Conservation (phyloP, 2,888 invertebrate species). For the Pseudococcus jackbeardsleyi region DNA sequence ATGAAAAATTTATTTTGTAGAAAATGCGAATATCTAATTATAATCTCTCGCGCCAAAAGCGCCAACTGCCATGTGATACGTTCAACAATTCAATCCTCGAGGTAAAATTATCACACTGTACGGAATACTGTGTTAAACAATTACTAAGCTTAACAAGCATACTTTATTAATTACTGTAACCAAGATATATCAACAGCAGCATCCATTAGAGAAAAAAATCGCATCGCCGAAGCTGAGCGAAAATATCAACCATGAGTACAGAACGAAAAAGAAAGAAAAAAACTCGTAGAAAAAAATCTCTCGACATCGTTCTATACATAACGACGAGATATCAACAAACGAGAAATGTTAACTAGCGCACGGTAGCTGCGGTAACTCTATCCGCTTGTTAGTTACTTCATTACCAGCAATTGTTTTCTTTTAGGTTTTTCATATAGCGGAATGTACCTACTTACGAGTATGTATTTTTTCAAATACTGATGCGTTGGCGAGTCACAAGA, state of each 20-base stretch:
- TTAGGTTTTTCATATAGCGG: slow-evolving; percentile 3
- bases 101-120: slow-evolving; percentile 9
- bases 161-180: slow-evolving; percentile 30
- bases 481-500: slow-evolving; percentile 17
- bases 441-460: neutral
- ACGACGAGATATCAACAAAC: slow-evolving; percentile 30
- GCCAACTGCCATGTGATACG: neutral
- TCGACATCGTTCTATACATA: neutral
- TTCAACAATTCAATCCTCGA: neutral
- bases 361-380: slow-evolving; percentile 59
- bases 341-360: slow-evolving; percentile 52
- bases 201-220: slow-evolving; percentile 22
- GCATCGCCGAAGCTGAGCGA: neutral
- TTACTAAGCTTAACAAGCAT: slow-evolving; percentile 24
- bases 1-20: neutral
- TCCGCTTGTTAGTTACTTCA: slow-evolving; percentile 61
- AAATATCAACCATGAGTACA: neutral
- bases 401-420: slow-evolving; percentile 61
- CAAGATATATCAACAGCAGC: slow-evolving; percentile 15
- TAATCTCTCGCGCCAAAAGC: slow-evolving; percentile 19
- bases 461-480: slow-evolving; percentile 29
- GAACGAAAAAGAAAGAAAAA: neutral
- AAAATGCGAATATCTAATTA: neutral
- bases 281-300: neutral
- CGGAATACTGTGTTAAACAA: neutral